Evolutionary conservation across 2,888 invertebrate genomes (phyloP), one percentile per base, ranked within the genome.

Genomic region (Ochropleura plecta): DNA sequence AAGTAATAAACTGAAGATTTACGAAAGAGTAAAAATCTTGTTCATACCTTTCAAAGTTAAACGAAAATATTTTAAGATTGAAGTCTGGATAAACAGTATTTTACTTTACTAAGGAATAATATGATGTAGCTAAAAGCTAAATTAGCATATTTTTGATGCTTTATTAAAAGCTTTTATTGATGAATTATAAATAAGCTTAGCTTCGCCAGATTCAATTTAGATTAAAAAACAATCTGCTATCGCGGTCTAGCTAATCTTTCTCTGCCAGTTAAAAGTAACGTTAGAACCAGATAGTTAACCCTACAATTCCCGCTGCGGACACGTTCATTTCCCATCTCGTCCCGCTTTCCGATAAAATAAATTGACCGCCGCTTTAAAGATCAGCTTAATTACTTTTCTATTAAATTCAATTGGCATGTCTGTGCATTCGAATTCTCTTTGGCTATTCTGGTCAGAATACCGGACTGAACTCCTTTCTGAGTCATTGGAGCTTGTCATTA

Each of bases 301-400:
- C 86, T 77, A 82, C 76, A 70, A 77, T 78, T 82, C 78, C 73
- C 70, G 70, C 74, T 46, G 65, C 62, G 69, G 76, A 78, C 85
- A 80, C 82, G 85, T 83, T 86, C 84, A 82, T 82, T 85, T 81
- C 83, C 78, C 66, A 73, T 75, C 81, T 73, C 69, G 51, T 76
- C 69, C 81, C 73, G 77, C 73, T 9, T 7, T 63, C 59, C 76
- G 86, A 88, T 87, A 85, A 89, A 89, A 83, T 88, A 87, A 90
- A 88, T 88, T 83, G 85, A 86, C 76, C 79, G 59, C 82, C 69
- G 63, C 78, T 85, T 85, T 85, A 83, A 83, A 85, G 81, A 86
- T 82, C 73, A 83, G 82, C 83, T 86, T 88, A 86, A 87, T 90
- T 88, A 88, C 79, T 82, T 87, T 85, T 84, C 78, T 79, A 82